Percentiles rank a stretch among this genome's conserved stretches.
These are phyloP conservation scores for Brachyhypopomus gauderio DNA, from an alignment of 2,113 vertebrate genomes.

Conservation along the genomic window DNA sequence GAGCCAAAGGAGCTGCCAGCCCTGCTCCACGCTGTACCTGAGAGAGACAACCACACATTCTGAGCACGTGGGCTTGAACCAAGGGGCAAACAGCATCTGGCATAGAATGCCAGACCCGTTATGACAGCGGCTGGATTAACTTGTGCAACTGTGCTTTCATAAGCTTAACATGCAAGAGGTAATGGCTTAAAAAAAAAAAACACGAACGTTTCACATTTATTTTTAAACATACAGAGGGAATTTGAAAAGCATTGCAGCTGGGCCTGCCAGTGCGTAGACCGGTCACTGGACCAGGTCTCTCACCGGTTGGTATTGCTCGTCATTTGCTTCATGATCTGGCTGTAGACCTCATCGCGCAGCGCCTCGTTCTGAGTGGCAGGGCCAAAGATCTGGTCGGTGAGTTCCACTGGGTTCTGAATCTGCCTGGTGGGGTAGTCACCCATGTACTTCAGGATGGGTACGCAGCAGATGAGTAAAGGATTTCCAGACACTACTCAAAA, in stretches of 20 bases:
- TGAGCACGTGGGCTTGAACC: background rate
- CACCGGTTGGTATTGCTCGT: constrained; percentile 89
- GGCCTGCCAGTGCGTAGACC: too few species aligned
- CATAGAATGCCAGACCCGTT: background rate
- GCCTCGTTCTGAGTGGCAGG: constrained; percentile 75
- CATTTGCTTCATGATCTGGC: constrained; percentile 97
- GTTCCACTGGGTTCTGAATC: constrained; percentile 74
- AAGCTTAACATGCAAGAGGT: constrained; percentile 6
- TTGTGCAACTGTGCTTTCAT: constrained; percentile 18
- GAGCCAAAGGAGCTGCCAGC: constrained; percentile 97
- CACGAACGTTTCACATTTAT: too few species aligned
- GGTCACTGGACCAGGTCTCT: background rate
- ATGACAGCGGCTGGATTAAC: background rate
- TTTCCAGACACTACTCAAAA: constrained; percentile 40
- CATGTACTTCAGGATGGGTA: constrained; percentile 96
- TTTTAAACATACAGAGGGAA: constrained; percentile 1
- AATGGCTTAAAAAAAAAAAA: too few species aligned
- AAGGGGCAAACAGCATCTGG: background rate
- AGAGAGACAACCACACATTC: background rate
- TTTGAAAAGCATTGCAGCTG: background rate
- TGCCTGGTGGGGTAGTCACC: constrained; percentile 94
- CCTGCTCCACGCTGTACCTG: constrained; percentile 87
- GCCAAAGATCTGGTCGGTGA: constrained; percentile 92
- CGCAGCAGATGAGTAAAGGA: constrained; percentile 64
- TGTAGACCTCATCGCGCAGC: constrained; percentile 91